Percentiles rank a stretch among this genome's conserved stretches.
Conservation (phyloP, 53 echinoderm and acorn worm genomes). For the Temnopleurus reevesii region DNA sequence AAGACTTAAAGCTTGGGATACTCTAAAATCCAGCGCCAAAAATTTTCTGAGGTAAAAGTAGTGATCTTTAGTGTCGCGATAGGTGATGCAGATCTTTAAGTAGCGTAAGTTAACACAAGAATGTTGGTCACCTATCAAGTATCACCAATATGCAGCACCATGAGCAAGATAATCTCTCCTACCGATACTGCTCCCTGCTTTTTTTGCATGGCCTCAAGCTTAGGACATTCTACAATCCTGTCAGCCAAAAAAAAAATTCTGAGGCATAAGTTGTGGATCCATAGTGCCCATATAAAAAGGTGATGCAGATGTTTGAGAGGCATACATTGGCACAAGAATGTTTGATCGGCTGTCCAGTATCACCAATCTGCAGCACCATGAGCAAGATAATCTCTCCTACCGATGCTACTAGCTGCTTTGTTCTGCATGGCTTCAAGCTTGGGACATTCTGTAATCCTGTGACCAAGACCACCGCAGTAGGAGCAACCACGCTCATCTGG, state of each 20-base stretch:
- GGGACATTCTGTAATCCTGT: slow-evolving; percentile 98
- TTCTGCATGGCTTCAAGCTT: slow-evolving; percentile 97
- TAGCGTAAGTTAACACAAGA: no score
- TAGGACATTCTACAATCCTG: slow-evolving; percentile 13
- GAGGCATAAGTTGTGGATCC: background rate
- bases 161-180: slow-evolving; percentile 90
- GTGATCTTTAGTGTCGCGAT: no score
- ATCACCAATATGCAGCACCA: slow-evolving; percentile 92
- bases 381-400: slow-evolving; percentile 95
- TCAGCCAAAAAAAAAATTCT: background rate
- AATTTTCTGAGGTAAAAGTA: no score
- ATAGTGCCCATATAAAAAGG: background rate
- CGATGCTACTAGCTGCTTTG: slow-evolving; percentile 94
- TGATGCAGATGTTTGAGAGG: background rate
- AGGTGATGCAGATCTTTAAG: no score
- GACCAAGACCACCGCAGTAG: slow-evolving; percentile 97
- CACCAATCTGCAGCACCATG: slow-evolving; percentile 95
- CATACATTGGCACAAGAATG: background rate
- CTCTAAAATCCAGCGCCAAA: slow-evolving; percentile 97
- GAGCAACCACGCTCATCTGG: slow-evolving; percentile 99
- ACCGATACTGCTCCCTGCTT: slow-evolving; percentile 90
- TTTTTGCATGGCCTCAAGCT: slow-evolving; percentile 90
- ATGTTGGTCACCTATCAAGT: no score
- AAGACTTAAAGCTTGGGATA: slow-evolving; percentile 96
- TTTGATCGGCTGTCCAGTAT: background rate